Evolutionary conservation across 1,140 invertebrate species (phyloP).

Genomic region (Sycobia sp.): DNA sequence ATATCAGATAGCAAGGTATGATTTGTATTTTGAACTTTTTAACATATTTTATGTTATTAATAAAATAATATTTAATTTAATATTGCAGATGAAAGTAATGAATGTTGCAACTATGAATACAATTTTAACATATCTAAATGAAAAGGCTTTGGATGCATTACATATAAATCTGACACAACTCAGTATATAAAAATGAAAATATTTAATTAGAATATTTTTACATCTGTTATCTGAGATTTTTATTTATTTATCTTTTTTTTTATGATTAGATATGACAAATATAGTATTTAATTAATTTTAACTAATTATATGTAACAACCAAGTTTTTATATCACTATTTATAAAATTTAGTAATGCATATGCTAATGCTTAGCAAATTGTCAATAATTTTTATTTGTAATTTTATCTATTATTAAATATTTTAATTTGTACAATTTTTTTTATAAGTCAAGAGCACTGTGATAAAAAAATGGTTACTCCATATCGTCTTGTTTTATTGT

Average conservation of each 20-base stretch:
- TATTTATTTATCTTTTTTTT: too few relatives aligned
- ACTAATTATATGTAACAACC: background rate
- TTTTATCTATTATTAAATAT: conserved; percentile 11
- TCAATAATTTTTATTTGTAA: background rate
- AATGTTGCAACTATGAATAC: conserved; percentile 41
- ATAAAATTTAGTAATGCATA: too few relatives aligned
- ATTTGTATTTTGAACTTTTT: conserved; percentile 16
- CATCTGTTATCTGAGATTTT: background rate
- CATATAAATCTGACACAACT: conserved; percentile 26
- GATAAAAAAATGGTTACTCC: conserved; percentile 1
- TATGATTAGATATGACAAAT: too few relatives aligned
- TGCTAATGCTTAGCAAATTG: background rate
- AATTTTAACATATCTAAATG: conserved; percentile 46
- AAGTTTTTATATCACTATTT: too few relatives aligned
- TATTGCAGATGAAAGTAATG: conserved; percentile 49
- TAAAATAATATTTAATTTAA: conserved; percentile 26
- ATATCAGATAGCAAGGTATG: conserved; percentile 47
- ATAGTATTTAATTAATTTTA: background rate
- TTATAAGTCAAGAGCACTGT: background rate
- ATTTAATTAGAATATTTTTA: conserved; percentile 12
- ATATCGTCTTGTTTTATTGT: background rate
- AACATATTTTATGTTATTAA: background rate
- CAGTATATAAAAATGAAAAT: conserved; percentile 11
- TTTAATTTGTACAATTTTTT: background rate
- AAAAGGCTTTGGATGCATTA: conserved; percentile 44